Conservation (phyloP, 2,113 vertebrate species). For the Eurypyga helias region DNA sequence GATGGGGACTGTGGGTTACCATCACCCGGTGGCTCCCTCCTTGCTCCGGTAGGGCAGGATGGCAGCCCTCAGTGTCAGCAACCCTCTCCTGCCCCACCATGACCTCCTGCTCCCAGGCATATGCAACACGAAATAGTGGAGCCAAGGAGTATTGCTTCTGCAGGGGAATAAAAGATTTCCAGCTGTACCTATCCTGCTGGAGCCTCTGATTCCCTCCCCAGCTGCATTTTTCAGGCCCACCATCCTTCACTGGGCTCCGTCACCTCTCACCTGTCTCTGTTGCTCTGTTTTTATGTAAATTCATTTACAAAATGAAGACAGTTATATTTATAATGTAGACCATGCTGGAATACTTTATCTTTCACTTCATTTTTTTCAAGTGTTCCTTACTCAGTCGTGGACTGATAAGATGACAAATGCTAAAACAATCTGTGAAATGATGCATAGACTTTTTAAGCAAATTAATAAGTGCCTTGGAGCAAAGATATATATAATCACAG, state of each 20-base stretch:
- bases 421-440: constrained; percentile 66
- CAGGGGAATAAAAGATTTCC: background rate
- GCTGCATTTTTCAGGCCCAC: background rate
- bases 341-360: constrained; percentile 61
- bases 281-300: constrained; percentile 47
- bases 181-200: background rate
- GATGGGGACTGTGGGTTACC: background rate
- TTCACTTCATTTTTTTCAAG: constrained; percentile 59
- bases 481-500: constrained; percentile 21
- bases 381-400: constrained; percentile 12
- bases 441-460: constrained; percentile 41
- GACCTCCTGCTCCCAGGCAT: background rate
- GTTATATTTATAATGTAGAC: constrained; percentile 61
- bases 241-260: background rate
- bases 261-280: constrained; percentile 43
- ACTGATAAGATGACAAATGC: constrained; percentile 41
- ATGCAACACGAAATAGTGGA: background rate
- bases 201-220: background rate
- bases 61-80: too few species aligned
- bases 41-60: background rate
- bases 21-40: rapidly evolving
- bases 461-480: constrained; percentile 42
- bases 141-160: background rate
- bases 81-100: background rate
- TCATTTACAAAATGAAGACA: constrained; percentile 64